phyloP scores from a whole-genome alignment of 2,888 invertebrate genomes.

The Sphinx pinastri region DNA sequence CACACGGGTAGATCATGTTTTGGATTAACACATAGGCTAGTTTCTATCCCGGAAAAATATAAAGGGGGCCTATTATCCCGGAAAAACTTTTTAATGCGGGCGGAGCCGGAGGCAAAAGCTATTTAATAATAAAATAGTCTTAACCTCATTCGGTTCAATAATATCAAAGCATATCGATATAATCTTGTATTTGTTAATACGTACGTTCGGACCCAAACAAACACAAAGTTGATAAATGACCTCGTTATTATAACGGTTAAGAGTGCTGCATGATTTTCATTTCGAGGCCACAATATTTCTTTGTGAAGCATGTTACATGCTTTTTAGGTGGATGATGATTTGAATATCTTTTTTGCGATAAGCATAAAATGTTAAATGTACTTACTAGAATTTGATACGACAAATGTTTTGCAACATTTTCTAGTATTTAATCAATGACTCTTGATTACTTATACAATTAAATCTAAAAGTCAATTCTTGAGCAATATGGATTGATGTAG shows the following conservation, averaged over 20 bases:
- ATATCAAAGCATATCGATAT: conserved; percentile 31
- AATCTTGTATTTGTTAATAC: conserved; percentile 57
- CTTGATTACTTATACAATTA: conserved; percentile 55
- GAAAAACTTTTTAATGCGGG: no score
- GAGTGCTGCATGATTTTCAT: conserved; percentile 78
- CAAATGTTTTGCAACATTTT: conserved; percentile 33
- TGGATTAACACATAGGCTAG: no score
- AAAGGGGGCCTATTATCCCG: no score
- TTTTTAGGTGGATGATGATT: conserved; percentile 64
- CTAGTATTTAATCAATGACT: conserved; percentile 46
- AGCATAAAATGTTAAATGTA: conserved; percentile 27
- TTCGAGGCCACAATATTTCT: conserved; percentile 77
- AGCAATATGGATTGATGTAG: conserved; percentile 48
- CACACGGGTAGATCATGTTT: no score
- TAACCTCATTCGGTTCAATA: background rate
- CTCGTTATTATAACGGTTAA: conserved; percentile 81
- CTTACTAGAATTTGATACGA: conserved; percentile 26
- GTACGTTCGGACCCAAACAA: conserved; percentile 71
- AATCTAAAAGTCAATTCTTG: conserved; percentile 48
- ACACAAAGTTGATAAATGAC: conserved; percentile 78
- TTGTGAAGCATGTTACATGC: conserved; percentile 72
- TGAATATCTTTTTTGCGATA: conserved; percentile 42
- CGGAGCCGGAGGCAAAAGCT: no score
- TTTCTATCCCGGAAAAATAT: no score
- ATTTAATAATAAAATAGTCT: background rate